A percentile compares a stretch with the other conserved stretches of the same genome.
Conservation (phyloP, 2,797 vertebrate species). For the Sciurus vulgaris region DNA sequence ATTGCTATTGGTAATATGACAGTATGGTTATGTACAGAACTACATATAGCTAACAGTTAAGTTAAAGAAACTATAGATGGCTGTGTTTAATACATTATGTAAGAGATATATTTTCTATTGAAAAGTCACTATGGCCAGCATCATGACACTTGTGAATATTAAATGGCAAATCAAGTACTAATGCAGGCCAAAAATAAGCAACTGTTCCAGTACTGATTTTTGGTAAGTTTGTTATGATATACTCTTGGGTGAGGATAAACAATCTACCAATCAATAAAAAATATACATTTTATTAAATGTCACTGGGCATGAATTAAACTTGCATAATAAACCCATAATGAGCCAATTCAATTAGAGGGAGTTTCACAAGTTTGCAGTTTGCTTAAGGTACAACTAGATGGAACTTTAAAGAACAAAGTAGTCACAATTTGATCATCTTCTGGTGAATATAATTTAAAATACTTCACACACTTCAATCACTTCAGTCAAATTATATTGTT, state of each 20-base stretch:
- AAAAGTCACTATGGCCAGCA: background rate
- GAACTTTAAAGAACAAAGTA: background rate
- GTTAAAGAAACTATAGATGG: background rate
- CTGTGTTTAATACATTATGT: background rate
- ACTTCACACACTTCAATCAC: background rate
- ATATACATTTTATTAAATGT: constrained; percentile 38
- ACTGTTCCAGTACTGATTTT: background rate
- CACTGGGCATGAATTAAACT: constrained; percentile 39
- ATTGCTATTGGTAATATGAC: background rate
- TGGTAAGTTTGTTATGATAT: background rate
- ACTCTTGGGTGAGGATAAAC: background rate
- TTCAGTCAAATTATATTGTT: background rate
- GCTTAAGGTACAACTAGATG: background rate
- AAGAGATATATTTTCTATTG: constrained; percentile 11
- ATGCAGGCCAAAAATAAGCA: background rate
- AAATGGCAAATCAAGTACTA: constrained; percentile 52
- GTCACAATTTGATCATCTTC: background rate
- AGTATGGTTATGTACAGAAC: background rate
- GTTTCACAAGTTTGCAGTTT: background rate
- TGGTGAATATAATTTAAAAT: background rate
- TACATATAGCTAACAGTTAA: background rate
- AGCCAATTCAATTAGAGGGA: constrained; percentile 16
- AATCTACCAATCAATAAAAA: constrained; percentile 13
- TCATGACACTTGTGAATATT: background rate
- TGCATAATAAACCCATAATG: constrained; percentile 8